These are phyloP conservation scores for Drosophila carrolli DNA, from an alignment of 1,140 invertebrate genomes.

Conservation along the genomic window DNA sequence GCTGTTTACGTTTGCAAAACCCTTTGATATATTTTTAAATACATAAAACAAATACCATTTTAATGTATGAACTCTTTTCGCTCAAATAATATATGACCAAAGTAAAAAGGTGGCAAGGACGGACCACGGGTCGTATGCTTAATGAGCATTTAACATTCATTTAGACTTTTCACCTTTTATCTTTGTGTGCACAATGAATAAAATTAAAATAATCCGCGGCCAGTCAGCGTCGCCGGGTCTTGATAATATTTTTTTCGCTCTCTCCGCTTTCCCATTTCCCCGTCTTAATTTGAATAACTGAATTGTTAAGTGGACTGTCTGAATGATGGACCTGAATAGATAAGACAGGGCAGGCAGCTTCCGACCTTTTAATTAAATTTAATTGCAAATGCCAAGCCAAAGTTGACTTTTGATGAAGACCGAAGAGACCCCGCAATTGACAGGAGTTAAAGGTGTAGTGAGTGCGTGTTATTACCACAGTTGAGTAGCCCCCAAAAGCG, in stretches of 20 bases:
- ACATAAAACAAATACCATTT: constrained; percentile 2
- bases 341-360: constrained; percentile 34
- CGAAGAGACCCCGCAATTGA: constrained; percentile 4
- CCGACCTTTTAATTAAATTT: constrained; percentile 81
- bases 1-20: neutral
- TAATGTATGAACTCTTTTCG: constrained; percentile 12
- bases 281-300: constrained; percentile 77
- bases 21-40: neutral
- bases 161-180: constrained; percentile 82
- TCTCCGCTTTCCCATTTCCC: constrained; percentile 8
- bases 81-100: constrained; percentile 7
- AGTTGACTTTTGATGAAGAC: constrained; percentile 61
- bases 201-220: constrained; percentile 79
- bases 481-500: constrained; percentile 14
- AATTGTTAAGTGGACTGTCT: constrained; percentile 75
- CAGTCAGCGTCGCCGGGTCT: constrained; percentile 45
- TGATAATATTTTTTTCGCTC: constrained; percentile 62
- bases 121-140: constrained; percentile 39
- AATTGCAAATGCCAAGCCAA: constrained; percentile 70
- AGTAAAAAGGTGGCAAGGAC: constrained; percentile 3
- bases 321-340: constrained; percentile 63
- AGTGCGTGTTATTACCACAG: constrained; percentile 18
- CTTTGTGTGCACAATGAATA: constrained; percentile 80
- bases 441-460: neutral
- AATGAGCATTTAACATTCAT: constrained; percentile 77